Evolutionary conservation across 2,888 invertebrate species (phyloP).

Genomic region (Netelia inedita): DNA sequence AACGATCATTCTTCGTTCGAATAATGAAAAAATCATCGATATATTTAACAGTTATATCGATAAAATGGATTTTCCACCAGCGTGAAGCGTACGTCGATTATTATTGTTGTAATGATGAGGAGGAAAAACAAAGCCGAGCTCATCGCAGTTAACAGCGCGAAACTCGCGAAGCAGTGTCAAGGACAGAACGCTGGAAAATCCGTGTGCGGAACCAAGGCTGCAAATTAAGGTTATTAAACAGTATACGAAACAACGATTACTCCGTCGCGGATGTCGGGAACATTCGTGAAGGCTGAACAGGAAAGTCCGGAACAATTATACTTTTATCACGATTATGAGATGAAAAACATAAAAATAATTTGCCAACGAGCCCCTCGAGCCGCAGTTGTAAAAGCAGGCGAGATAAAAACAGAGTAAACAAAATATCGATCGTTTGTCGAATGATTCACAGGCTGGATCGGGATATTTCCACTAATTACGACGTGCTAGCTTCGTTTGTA

Average conservation of each 20-base stretch:
- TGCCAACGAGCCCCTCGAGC: not conserved
- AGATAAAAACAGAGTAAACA: not conserved
- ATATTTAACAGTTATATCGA: no score
- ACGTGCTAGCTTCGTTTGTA: not conserved
- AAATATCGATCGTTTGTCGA: not conserved
- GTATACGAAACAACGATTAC: not conserved
- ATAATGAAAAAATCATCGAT: no score
- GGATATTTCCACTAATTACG: not conserved
- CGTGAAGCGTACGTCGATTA: no score
- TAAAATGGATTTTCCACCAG: no score
- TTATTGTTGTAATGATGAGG: no score
- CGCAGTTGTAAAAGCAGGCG: not conserved
- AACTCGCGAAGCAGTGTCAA: no score
- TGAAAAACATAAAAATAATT: not conserved
- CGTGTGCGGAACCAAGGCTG: no score
- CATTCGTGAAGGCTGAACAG: not conserved
- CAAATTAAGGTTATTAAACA: not conserved
- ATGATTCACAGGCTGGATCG: not conserved
- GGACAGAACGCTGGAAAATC: no score
- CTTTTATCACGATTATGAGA: not conserved
- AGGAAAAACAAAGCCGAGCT: no score
- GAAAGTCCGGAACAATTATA: not conserved
- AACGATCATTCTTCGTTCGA: no score
- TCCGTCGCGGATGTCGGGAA: not conserved
- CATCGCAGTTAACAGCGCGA: no score